Evolutionary conservation across 1,140 invertebrate genomes (phyloP), one percentile per base, ranked within the genome.

Genomic region (Penaeus japonicus): DNA sequence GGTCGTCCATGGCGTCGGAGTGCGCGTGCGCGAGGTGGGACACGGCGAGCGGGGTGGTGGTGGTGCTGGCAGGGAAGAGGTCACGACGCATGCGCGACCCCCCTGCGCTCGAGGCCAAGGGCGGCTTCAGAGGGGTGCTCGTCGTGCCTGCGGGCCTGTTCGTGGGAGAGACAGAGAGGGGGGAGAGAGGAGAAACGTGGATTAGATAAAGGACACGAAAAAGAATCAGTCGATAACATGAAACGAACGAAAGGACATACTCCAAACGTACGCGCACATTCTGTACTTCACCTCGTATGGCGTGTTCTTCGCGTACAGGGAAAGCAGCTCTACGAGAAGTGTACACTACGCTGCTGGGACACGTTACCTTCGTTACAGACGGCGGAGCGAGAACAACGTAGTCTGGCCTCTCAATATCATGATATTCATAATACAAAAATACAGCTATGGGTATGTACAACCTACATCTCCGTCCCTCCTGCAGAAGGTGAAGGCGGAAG

Each of bases 1-100:
- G 84, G 70, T 89, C 89, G 65, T 89, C 89, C 84, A 89, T 85
- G 17, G 35, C 75, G 62, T 59, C 78, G 17, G 79, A 39, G 15
- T 39, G 59, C 32, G 84, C 73, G 78, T 78, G 27, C 18, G 89
- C 55, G 30, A 89, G 83, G 65, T 89, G 84, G n/a, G 27, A 75
- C n/a, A 85, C 47, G 35, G 89, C 73, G 30, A 83, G 78, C 0
- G 84, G 84, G 39, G 89, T 85, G 80, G 78, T 75, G 20, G 89
- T 83, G 53, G 24, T 17, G 7, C 53, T 54, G 10, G 12, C n/a
- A 17, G 87, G 86, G 87, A 88, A 88, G 7, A 88, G 70, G 70
- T 88, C 87, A 27, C 87, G 65, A 4, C 87, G 27, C 3, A 59
- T 54, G 3, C 80, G 54, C 20, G 39, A 57, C 7, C 59, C 47